These are phyloP conservation scores for Cephonodes hylas DNA, from an alignment of 2,888 invertebrate species.

Conservation along the genomic window DNA sequence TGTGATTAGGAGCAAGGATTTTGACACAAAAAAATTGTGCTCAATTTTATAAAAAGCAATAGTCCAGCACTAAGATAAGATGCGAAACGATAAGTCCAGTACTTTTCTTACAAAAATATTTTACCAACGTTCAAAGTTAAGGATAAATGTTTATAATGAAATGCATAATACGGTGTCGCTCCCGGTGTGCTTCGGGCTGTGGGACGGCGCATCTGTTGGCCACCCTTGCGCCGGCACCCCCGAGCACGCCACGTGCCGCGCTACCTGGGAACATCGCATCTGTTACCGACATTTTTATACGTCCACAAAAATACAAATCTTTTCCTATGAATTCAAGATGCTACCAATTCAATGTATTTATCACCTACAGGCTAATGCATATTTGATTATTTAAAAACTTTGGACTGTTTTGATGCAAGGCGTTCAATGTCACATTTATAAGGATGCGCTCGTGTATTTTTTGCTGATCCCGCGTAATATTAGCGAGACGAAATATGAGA, in stretches of 20 bases:
- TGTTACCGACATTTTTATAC: not conserved
- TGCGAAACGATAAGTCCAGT: no score
- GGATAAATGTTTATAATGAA: not conserved
- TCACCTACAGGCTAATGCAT: not conserved
- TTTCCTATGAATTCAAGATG: no score
- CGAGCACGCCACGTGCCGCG: conserved; percentile 26
- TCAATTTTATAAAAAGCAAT: no score
- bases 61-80: no score
- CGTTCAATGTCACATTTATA: not conserved
- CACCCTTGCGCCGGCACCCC: conserved; percentile 23
- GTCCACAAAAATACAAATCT: not conserved
- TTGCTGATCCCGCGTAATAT: not conserved
- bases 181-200: not conserved
- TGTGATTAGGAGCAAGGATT: no score
- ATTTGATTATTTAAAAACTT: not conserved
- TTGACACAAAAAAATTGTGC: no score
- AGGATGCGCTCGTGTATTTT: not conserved
- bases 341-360: no score
- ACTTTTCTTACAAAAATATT: no score
- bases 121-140: no score
- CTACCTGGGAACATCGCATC: not conserved
- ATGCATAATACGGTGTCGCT: not conserved
- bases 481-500: not conserved
- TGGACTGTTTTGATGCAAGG: not conserved
- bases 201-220: conserved; percentile 20